Conservation (phyloP, 2,113 vertebrate genomes). For the Axis porcinus region DNA sequence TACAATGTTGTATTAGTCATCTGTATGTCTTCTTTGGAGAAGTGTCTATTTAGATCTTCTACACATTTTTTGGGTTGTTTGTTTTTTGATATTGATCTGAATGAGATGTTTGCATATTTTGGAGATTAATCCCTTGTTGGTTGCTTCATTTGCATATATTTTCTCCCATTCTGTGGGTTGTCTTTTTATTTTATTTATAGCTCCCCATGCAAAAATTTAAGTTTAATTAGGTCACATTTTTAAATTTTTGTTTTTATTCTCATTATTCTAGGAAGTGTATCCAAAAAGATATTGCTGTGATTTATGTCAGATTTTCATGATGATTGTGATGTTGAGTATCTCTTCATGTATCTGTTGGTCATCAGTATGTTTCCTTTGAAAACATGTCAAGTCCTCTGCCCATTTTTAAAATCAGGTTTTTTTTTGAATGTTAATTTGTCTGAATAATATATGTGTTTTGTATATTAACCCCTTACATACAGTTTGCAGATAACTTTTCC, state of each 20-base stretch:
- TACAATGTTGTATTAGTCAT: neutral
- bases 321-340: neutral
- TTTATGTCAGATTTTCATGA: neutral
- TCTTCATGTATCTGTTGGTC: neutral
- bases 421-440: neutral
- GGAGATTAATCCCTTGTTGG: neutral
- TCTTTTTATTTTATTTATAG: neutral
- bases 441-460: neutral
- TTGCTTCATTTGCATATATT: neutral
- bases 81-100: neutral
- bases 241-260: neutral
- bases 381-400: neutral
- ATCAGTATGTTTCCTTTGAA: neutral
- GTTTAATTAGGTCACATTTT: neutral
- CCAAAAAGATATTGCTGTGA: neutral
- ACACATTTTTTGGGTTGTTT: neutral
- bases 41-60: neutral
- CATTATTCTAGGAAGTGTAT: neutral
- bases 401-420: neutral
- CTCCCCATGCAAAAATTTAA: neutral
- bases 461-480: neutral
- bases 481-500: neutral
- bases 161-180: neutral
- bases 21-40: neutral
- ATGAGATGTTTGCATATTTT: neutral